A percentile compares a stretch with the other conserved stretches of the same genome.
These are phyloP conservation scores for Hirtodrosophila alboralis DNA, from an alignment of 2,888 invertebrate species.

Conservation along the genomic window DNA sequence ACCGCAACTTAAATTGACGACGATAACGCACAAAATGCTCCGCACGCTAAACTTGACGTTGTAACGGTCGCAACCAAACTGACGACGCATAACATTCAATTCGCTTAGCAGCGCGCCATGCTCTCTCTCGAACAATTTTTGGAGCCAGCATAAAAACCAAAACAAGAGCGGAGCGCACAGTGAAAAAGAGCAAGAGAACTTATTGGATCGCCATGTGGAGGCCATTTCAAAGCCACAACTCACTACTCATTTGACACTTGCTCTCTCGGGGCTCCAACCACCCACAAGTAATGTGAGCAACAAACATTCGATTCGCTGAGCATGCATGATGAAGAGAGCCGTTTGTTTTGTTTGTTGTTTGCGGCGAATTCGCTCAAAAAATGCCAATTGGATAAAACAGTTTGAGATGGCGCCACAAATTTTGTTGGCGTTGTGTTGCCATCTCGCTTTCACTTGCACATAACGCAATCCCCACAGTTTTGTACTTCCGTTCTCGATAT, in stretches of 20 bases:
- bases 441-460: constrained; percentile 41
- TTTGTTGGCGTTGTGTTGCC: constrained; percentile 40
- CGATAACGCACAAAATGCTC: constrained; percentile 53
- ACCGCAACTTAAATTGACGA: constrained; percentile 52
- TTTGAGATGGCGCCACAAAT: constrained; percentile 48
- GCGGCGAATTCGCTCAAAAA: constrained; percentile 81
- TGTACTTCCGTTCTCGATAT: constrained; percentile 60
- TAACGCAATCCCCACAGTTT: constrained; percentile 11
- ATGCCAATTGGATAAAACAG: constrained; percentile 67
- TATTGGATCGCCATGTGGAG: constrained; percentile 44
- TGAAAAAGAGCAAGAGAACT: constrained; percentile 9
- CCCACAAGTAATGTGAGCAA: constrained; percentile 32
- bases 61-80: constrained; percentile 82
- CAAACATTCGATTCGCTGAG: constrained; percentile 40
- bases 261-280: constrained; percentile 41
- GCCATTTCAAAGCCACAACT: constrained; percentile 18
- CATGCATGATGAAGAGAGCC: constrained; percentile 25
- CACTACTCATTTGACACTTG: constrained; percentile 6
- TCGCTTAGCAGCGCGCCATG: constrained; percentile 17
- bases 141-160: constrained; percentile 39
- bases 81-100: constrained; percentile 51
- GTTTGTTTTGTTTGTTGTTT: constrained; percentile 49
- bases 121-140: constrained; percentile 8
- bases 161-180: constrained; percentile 30
- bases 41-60: constrained; percentile 69